A percentile compares a stretch with the other conserved stretches of the same genome.
Conservation (phyloP, 1,140 invertebrate genomes). For the Nasonia giraulti region DNA sequence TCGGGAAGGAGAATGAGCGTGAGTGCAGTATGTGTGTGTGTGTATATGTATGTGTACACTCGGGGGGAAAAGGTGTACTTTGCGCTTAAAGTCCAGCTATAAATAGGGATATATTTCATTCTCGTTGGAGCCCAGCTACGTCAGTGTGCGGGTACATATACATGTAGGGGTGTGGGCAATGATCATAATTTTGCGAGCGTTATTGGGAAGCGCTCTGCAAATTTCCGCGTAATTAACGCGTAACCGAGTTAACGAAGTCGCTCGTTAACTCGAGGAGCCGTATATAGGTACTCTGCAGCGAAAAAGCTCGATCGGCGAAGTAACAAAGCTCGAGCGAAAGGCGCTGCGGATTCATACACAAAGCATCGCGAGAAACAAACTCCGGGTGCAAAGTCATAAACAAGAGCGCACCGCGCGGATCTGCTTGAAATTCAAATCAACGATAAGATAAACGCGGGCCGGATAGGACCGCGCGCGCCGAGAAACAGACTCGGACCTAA, state of each 20-base stretch:
- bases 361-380: too few relatives aligned
- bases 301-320: constrained; percentile 47
- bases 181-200: neutral
- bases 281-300: neutral
- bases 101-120: constrained; percentile 18
- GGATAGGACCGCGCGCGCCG: neutral
- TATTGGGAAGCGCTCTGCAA: neutral
- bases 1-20: neutral
- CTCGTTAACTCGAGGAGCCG: neutral
- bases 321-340: constrained; percentile 52
- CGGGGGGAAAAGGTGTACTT: neutral
- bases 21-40: too few relatives aligned
- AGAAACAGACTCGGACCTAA: constrained; percentile 55
- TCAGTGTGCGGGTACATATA: neutral
- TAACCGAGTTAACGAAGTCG: neutral
- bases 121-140: neutral
- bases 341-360: too few relatives aligned
- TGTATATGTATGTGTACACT: neutral
- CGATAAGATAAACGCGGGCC: constrained; percentile 31
- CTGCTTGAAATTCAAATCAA: neutral
- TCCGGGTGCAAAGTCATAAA: neutral
- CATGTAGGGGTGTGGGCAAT: neutral
- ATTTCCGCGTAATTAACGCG: neutral
- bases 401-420: neutral
- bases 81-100: neutral